Conservation (phyloP, 2,888 invertebrate genomes). For the Lasioglossum marginatum region DNA sequence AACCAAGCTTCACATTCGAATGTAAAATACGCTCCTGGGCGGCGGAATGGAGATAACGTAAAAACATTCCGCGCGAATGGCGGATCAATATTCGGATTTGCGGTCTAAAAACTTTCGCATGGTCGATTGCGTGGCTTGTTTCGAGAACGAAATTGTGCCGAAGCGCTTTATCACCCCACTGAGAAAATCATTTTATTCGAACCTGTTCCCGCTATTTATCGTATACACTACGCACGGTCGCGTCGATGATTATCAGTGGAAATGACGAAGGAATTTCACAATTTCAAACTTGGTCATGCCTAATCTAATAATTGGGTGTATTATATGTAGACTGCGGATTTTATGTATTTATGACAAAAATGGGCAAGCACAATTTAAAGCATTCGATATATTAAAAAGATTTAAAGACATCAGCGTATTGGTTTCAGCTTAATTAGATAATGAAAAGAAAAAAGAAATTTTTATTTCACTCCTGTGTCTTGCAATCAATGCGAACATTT, state of each 20-base stretch:
- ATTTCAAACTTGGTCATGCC: not conserved
- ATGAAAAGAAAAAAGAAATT: too few relatives aligned
- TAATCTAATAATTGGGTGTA: not conserved
- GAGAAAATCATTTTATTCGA: not conserved
- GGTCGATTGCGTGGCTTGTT: constrained; percentile 10
- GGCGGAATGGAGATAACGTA: constrained; percentile 45
- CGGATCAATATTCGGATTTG: constrained; percentile 53
- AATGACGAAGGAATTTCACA: not conserved
- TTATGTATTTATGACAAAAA: too few relatives aligned
- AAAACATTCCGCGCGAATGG: constrained; percentile 40
- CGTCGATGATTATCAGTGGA: not conserved
- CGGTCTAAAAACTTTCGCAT: constrained; percentile 33
- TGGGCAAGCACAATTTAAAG: too few relatives aligned
- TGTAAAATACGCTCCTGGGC: constrained; percentile 48
- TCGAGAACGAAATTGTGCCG: not conserved
- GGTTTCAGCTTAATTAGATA: too few relatives aligned
- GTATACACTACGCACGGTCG: not conserved
- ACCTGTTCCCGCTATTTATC: not conserved
- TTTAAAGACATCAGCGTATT: too few relatives aligned
- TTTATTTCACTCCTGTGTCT: too few relatives aligned
- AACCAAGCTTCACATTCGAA: constrained; percentile 43
- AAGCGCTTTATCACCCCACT: not conserved
- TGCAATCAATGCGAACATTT: too few relatives aligned
- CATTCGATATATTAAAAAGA: too few relatives aligned
- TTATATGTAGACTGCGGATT: too few relatives aligned